These are phyloP conservation scores for Nomada ruficornis DNA, from an alignment of 2,888 invertebrate species.

Conservation along the genomic window DNA sequence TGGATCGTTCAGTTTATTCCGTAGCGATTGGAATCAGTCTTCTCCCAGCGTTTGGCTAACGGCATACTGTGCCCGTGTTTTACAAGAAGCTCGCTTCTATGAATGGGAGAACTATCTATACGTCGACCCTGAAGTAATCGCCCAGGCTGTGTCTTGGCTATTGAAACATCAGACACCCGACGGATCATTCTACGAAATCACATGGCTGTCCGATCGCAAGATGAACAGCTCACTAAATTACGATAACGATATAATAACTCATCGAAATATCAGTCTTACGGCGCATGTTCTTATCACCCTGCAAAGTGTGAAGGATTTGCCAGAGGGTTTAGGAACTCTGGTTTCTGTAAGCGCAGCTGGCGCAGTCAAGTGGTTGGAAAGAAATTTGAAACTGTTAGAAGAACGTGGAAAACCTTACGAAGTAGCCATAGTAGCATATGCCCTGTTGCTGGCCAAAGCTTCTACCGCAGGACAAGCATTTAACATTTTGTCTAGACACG, in stretches of 20 bases:
- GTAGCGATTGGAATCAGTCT: conserved; percentile 97
- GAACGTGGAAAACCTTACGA: conserved; percentile 92
- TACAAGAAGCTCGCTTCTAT: conserved; percentile 97
- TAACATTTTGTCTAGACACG: conserved; percentile 88
- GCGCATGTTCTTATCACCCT: conserved; percentile 96
- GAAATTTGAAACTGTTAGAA: conserved; percentile 91
- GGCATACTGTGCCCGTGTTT: conserved; percentile 94
- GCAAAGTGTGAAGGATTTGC: conserved; percentile 92
- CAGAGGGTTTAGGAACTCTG: conserved; percentile 90
- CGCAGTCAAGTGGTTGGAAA: conserved; percentile 92
- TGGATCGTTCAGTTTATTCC: conserved; percentile 95
- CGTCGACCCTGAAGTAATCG: conserved; percentile 95
- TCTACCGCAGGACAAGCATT: conserved; percentile 94
- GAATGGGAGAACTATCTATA: conserved; percentile 99
- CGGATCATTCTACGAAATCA: conserved; percentile 95
- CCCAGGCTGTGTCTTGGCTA: conserved; percentile 94
- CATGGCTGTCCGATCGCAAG: conserved; percentile 95
- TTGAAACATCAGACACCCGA: conserved; percentile 92
- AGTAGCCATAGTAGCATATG: conserved; percentile 95
- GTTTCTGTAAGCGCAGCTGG: conserved; percentile 91
- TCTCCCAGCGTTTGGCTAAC: conserved; percentile 96
- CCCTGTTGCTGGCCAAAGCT: conserved; percentile 93
- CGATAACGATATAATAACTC: conserved; percentile 85
- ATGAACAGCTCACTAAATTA: conserved; percentile 90
- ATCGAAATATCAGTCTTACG: conserved; percentile 94